A percentile compares a stretch with the other conserved stretches of the same genome.
Evolutionary conservation across 2,888 invertebrate species (phyloP).

Genomic region (Dendrolimus houi): DNA sequence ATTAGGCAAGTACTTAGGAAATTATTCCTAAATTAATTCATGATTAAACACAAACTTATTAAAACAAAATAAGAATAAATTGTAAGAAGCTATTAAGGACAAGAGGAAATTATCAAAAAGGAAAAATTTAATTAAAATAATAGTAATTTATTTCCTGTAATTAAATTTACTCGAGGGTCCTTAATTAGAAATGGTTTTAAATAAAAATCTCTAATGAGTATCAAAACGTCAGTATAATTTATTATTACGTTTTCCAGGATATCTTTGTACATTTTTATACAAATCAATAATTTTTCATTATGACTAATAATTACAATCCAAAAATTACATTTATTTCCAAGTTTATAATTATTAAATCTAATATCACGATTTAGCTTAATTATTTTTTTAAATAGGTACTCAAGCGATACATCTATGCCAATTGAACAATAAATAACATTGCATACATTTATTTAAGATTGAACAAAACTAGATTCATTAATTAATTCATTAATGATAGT

Average conservation of each 20-base stretch:
- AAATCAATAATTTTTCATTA: constrained; percentile 72
- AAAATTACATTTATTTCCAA: constrained; percentile 73
- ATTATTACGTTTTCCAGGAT: constrained; percentile 64
- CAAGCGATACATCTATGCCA: constrained; percentile 60
- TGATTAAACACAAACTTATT: neutral
- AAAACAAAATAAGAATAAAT: neutral
- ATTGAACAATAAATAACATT: constrained; percentile 48
- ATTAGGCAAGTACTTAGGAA: constrained; percentile 2
- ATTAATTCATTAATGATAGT: constrained; percentile 6
- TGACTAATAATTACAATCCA: constrained; percentile 73
- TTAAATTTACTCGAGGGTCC: constrained; percentile 12
- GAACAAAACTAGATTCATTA: constrained; percentile 1
- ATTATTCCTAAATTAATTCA: constrained; percentile 14
- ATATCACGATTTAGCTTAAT: constrained; percentile 76
- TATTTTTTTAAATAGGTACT: constrained; percentile 58
- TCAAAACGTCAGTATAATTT: constrained; percentile 76
- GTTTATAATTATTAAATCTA: constrained; percentile 72
- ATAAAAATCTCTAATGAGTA: constrained; percentile 60
- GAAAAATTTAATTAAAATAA: constrained; percentile 12
- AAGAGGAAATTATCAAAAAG: constrained; percentile 11
- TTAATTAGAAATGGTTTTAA: constrained; percentile 13
- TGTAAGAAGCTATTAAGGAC: constrained; percentile 6
- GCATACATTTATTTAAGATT: constrained; percentile 35
- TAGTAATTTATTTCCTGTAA: constrained; percentile 15
- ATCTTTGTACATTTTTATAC: constrained; percentile 73